Percentiles rank a stretch among this genome's conserved stretches.
Evolutionary conservation across 64 coral and sea anemone genomes (phyloP).

Genomic region (Actinia equina): DNA sequence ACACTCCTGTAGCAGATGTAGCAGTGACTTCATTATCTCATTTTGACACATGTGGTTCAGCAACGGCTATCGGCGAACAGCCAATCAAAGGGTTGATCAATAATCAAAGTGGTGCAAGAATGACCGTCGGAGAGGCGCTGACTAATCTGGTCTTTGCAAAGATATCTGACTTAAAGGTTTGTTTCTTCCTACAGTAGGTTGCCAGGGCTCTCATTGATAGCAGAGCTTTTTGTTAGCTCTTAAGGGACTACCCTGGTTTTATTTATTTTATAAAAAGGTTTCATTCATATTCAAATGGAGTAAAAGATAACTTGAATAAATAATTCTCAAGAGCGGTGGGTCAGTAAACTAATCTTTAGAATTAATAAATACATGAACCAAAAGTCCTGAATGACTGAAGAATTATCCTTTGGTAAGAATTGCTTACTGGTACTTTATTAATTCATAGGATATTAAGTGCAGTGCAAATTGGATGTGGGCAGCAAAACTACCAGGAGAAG

Average conservation of each 20-base stretch:
- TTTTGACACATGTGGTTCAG: constrained; percentile 79
- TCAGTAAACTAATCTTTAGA: no score
- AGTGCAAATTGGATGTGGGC: constrained; percentile 99
- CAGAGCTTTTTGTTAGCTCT: neutral
- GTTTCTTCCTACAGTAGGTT: neutral
- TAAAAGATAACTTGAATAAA: no score
- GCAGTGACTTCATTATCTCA: constrained; percentile 85
- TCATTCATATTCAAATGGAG: no score
- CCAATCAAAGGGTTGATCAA: constrained; percentile 89
- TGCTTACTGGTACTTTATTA: no score
- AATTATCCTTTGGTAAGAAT: no score
- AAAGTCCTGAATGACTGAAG: no score
- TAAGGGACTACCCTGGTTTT: no score
- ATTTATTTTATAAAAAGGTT: no score
- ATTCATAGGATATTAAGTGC: constrained; percentile 86
- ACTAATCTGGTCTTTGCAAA: constrained; percentile 96
- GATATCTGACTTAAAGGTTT: constrained; percentile 88
- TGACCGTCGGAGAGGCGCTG: constrained; percentile 93
- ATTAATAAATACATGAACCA: no score
- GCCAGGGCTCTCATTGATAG: no score
- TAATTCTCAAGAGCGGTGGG: no score
- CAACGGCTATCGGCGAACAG: constrained; percentile 96
- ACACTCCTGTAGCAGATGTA: constrained; percentile 91
- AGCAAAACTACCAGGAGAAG: constrained; percentile 86
- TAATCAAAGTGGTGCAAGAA: constrained; percentile 69